Base-by-base conservation (phyloP, 1,140 invertebrate species). In the Orius insidiosus region DNA sequence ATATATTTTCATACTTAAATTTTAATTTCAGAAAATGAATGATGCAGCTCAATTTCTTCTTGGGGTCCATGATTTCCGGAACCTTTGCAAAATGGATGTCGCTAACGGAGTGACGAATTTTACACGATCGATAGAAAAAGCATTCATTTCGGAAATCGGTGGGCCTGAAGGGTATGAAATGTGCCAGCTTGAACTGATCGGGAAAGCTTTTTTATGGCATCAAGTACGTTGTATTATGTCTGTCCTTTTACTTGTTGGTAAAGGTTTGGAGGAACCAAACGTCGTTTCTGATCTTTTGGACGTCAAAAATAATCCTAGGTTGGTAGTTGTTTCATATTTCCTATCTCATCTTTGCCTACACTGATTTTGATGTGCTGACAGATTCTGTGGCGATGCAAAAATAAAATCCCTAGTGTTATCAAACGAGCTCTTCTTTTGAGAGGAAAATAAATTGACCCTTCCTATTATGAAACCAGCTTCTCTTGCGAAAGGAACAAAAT, bases 41-140 rank as follows among this genome's bases (percentile, higher is more conserved):
- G 58, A 68, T 52, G 92, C 79, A 7, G 76, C 75, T 32, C 56
- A 70, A 39, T 69, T 73, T 45, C 61, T 95, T 0, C 56, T 85
- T 7, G 92, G 93, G 0, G 68, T 70, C 45, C 86, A 97, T 64
- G 95, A 98, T 61, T 98, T 90, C 65, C 68, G 93, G 40, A 97
- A 98, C 68, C 75, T 99, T 42, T 98, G 95, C 63, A 97, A 97
- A 72, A 94, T 97, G 84, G 93, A 98, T 66, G 85, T 95, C 4
- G 80, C 74, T 1, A 95, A 96, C 68, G 88, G 87, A 3, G 88
- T 95, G 2, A 70, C 75, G 0, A 76, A 78, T 56, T 95, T 80
- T 62, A 65, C 61, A 11, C 68, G 92, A 45, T 72, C 69, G 51
- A 72, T 96, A 11, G 40, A 32, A 3, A 38, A 42, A 24, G 71